A percentile compares a stretch with the other conserved stretches of the same genome.
Conservation (phyloP, 30 jellyfish, hydroid and myxozoan genomes). For the Turritopsis dohrnii region DNA sequence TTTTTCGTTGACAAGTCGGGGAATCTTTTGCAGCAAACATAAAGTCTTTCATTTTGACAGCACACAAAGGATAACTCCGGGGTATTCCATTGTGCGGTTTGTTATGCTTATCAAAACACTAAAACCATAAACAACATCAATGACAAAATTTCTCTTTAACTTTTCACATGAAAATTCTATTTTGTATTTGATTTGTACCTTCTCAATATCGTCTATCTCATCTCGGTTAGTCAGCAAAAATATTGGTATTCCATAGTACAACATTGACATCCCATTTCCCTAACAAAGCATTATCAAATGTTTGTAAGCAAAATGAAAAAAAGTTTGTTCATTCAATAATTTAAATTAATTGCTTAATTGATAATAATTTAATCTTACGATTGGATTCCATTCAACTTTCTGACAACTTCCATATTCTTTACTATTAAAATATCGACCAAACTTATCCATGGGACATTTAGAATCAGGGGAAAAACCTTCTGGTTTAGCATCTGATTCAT, state of each 20-base stretch:
- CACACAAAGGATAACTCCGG: conserved; percentile 82
- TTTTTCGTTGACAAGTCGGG: conserved; percentile 91
- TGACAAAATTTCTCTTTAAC: too few species aligned
- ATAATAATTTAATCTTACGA: conserved; percentile 37
- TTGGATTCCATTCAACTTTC: conserved; percentile 81
- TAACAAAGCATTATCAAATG: neutral
- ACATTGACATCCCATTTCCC: conserved; percentile 95
- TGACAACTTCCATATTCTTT: conserved; percentile 66
- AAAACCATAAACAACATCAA: neutral
- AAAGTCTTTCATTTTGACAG: conserved; percentile 90
- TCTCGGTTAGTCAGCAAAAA: conserved; percentile 74
- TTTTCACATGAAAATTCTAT: neutral
- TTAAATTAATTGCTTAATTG: too few species aligned
- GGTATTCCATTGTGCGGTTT: conserved; percentile 46
- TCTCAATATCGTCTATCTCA: conserved; percentile 64
- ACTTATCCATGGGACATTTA: conserved; percentile 69
- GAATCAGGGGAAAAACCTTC: conserved; percentile 91
- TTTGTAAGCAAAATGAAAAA: conserved; percentile 3
- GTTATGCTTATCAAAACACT: conserved; percentile 82
- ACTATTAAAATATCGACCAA: conserved; percentile 54
- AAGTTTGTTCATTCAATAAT: neutral
- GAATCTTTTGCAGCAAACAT: conserved; percentile 99
- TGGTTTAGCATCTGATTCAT: neutral
- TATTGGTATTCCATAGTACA: conserved; percentile 89
- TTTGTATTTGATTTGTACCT: conserved; percentile 39